Evolutionary conservation across 1,140 invertebrate species (phyloP), one percentile per base, ranked within the genome.

Genomic region (Drosophila kikkawai): DNA sequence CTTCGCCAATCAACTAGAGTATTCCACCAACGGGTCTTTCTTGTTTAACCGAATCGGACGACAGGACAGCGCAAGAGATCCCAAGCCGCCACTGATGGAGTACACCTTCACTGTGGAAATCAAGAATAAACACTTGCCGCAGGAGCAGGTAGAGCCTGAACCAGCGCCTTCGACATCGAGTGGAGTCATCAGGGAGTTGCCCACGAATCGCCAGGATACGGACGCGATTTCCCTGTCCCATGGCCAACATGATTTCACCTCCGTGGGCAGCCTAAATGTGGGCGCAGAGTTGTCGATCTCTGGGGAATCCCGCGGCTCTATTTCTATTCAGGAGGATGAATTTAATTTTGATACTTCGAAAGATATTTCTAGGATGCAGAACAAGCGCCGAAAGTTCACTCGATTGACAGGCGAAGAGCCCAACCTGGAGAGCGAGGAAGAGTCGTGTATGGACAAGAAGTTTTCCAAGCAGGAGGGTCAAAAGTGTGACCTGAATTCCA

Each of bases 21-120:
- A 70, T 47, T 66, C 53, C 15, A 42, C 41, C 48, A 57, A 59
- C 19, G 91, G 76, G 0, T 53, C 51, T 13, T 85, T 92, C 32
- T 39, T 53, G 29, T 92, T 92, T 17, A 85, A 92, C 34, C 71
- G 86, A 19, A 73, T 91, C 12, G 69, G 74, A n/a, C 77, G 83
- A 7, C 47, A 41, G 17, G 57, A 71, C 26, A 92, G 78, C 42
- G 69, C 83, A 11, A 45, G 86, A 12, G 71, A 70, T 7, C 26
- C 68, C 3, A 87, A 79, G 34, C 91, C 91, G 4, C 75, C 91
- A 0, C 47, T 81, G 0, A 81, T 91, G 61, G 91, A 92, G 9
- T 92, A 56, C 41, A 67, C 66, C 0, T 87, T 92, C 7, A 78
- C 59, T 22, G 76, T 91, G 45, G 79, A 91, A 6, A 48, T 91